Conservation (phyloP, 2,113 vertebrate genomes). For the Podarcis cretensis region DNA sequence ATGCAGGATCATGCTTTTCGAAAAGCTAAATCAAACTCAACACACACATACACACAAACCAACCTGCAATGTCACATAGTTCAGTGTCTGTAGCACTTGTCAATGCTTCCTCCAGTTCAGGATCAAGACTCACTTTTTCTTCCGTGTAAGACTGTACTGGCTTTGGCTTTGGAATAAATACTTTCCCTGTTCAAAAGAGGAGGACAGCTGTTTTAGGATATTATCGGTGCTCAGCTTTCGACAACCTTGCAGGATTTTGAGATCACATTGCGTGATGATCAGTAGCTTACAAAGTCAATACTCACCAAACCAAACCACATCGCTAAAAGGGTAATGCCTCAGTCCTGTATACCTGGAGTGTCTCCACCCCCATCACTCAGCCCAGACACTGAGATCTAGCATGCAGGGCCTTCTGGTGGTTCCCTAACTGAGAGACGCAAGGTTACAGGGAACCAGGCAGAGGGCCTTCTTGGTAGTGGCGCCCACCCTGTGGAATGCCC, state of each 20-base stretch:
- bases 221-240: not conserved
- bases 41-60: not conserved
- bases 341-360: too few species aligned
- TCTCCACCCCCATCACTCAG: too few species aligned
- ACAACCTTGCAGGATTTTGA: not conserved
- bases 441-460: too few species aligned
- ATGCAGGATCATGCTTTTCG: not conserved
- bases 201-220: not conserved
- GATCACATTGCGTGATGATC: too few species aligned
- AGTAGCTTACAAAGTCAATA: too few species aligned
- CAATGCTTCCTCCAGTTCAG: slow-evolving; percentile 96
- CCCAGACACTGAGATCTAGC: too few species aligned
- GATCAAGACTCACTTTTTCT: slow-evolving; percentile 91
- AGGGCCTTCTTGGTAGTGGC: too few species aligned
- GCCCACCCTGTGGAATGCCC: too few species aligned
- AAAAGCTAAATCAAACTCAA: not conserved
- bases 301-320: too few species aligned
- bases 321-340: too few species aligned
- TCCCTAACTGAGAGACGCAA: too few species aligned
- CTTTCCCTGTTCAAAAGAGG: slow-evolving; percentile 83
- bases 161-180: slow-evolving; percentile 91
- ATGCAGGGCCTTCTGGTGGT: too few species aligned
- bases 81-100: slow-evolving; percentile 95
- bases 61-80: slow-evolving; percentile 95
- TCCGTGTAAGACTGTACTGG: slow-evolving; percentile 83